These are phyloP conservation scores for Drosophila merina DNA, from an alignment of 2,888 invertebrate genomes.

Conservation along the genomic window DNA sequence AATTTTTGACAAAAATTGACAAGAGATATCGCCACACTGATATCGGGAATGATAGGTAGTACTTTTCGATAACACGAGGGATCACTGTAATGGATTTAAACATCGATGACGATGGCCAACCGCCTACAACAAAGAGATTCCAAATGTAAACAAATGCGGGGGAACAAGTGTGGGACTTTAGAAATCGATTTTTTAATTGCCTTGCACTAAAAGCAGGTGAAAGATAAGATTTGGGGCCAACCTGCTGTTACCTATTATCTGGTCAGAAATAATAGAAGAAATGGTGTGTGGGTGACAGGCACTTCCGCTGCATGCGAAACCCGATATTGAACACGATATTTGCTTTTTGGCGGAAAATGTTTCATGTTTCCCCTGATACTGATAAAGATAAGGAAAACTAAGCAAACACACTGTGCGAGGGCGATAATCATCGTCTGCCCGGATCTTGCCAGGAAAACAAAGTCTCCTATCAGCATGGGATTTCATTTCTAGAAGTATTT, in stretches of 20 bases:
- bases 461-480: slow-evolving; percentile 21
- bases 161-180: slow-evolving; percentile 17
- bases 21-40: background rate
- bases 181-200: slow-evolving; percentile 32
- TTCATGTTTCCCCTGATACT: background rate
- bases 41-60: too few relatives aligned
- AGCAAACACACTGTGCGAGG: background rate
- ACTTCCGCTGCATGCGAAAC: slow-evolving; percentile 36
- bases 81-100: slow-evolving; percentile 2
- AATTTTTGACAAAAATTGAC: background rate
- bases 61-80: background rate
- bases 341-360: slow-evolving; percentile 31
- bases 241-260: slow-evolving; percentile 19
- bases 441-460: slow-evolving; percentile 25
- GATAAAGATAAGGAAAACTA: slow-evolving; percentile 10
- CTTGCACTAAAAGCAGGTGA: slow-evolving; percentile 10
- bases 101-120: slow-evolving; percentile 12
- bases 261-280: slow-evolving; percentile 4
- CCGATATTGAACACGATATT: slow-evolving; percentile 32
- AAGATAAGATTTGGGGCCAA: slow-evolving; percentile 23
- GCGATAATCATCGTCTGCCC: slow-evolving; percentile 1
- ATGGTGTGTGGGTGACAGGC: background rate
- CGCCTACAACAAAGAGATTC: slow-evolving; percentile 22
- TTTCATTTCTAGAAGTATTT: slow-evolving; percentile 8
- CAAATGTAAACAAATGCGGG: slow-evolving; percentile 25